Evolutionary conservation across 2,797 vertebrate genomes (phyloP).

Genomic region (Crocidura indochinensis): DNA sequence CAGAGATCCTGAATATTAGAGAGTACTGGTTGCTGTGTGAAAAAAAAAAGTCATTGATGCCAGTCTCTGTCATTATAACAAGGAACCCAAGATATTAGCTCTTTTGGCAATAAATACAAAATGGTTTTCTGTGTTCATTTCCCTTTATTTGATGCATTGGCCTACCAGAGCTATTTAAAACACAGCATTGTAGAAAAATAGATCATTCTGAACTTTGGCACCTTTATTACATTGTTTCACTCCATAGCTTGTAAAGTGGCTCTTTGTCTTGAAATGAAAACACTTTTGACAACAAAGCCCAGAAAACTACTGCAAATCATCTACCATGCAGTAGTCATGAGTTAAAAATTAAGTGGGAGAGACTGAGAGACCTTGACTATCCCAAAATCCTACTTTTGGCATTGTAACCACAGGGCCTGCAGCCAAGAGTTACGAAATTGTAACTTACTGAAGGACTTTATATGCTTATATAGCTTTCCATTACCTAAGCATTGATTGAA

Average conservation of each 20-base stretch:
- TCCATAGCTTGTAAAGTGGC: neutral
- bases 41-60: conserved; percentile 54
- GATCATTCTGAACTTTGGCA: neutral
- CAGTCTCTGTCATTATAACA: conserved; percentile 59
- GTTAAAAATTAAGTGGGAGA: conserved; percentile 44
- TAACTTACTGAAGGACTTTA: conserved; percentile 33
- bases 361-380: neutral
- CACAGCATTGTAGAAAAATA: neutral
- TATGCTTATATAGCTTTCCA: neutral
- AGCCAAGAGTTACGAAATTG: conserved; percentile 18
- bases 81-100: conserved; percentile 13
- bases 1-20: conserved; percentile 42
- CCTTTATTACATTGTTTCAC: conserved; percentile 17
- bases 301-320: conserved; percentile 5
- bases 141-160: conserved; percentile 32
- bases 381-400: neutral
- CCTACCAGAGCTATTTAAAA: conserved; percentile 30
- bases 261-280: conserved; percentile 37
- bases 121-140: conserved; percentile 39
- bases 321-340: neutral
- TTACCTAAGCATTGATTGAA: neutral
- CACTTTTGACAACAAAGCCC: neutral
- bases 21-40: conserved; percentile 22
- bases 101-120: conserved; percentile 59
- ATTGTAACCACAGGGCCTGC: neutral